These are phyloP conservation scores for Agrotis segetum DNA, from an alignment of 2,888 invertebrate species.

Conservation along the genomic window DNA sequence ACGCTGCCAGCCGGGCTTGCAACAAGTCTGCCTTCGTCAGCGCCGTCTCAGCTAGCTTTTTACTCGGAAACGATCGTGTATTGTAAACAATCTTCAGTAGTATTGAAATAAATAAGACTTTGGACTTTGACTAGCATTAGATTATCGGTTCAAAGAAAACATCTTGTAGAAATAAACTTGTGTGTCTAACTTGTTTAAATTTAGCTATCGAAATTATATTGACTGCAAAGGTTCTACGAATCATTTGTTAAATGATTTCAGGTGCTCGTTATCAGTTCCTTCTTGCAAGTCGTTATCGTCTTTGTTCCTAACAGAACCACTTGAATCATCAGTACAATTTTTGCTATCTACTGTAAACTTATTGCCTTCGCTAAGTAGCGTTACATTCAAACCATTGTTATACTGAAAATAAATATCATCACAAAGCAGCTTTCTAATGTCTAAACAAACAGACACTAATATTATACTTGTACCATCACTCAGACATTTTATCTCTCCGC, in stretches of 20 bases:
- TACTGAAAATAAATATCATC: slow-evolving; percentile 58
- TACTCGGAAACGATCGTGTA: slow-evolving; percentile 55
- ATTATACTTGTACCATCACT: slow-evolving; percentile 66
- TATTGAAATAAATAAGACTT: slow-evolving; percentile 44
- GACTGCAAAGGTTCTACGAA: slow-evolving; percentile 8
- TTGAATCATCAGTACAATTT: slow-evolving; percentile 27
- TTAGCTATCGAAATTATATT: neutral
- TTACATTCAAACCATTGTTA: slow-evolving; percentile 51
- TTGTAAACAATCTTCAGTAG: slow-evolving; percentile 55
- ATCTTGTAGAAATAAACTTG: slow-evolving; percentile 1
- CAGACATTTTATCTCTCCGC: slow-evolving; percentile 69
- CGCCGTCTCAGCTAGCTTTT: slow-evolving; percentile 55
- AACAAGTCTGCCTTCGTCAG: slow-evolving; percentile 68
- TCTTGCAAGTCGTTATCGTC: neutral
- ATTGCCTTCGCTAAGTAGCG: slow-evolving; percentile 20
- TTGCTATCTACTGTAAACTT: slow-evolving; percentile 16
- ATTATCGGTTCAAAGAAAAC: slow-evolving; percentile 5
- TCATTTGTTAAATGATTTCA: slow-evolving; percentile 27
- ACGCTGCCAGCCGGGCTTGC: slow-evolving; percentile 70
- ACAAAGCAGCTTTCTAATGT: slow-evolving; percentile 60
- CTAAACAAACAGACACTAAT: slow-evolving; percentile 63
- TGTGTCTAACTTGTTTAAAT: neutral
- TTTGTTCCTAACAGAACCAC: slow-evolving; percentile 7
- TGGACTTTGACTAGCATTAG: slow-evolving; percentile 12
- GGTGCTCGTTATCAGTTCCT: slow-evolving; percentile 17